Base-by-base conservation (phyloP, 2,113 vertebrate genomes). In the Dissostichus mawsoni region DNA sequence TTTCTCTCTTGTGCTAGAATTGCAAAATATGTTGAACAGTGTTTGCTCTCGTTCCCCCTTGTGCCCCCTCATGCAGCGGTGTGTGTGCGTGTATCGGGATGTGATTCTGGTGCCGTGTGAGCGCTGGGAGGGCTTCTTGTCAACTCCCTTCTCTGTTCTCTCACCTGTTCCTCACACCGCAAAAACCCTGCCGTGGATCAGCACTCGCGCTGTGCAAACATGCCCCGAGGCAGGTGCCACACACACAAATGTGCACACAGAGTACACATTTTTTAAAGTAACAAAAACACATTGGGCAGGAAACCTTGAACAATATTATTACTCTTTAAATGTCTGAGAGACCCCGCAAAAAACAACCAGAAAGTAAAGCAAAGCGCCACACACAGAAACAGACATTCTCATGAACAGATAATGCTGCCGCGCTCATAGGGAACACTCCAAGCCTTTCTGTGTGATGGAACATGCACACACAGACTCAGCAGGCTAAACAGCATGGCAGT, bases 141-240 rank as follows among this genome's bases (percentile, higher is more conserved):
- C 61, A 33, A 65, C 83, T 87, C 74, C 53, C 56, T 74, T 80
- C 82, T 80, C 74, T 82, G 41, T 23, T 87, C 78, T 85, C 86
- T 91, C 89, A 91, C 92, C 87, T 87, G 85, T 78, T 90, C 83
- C 82, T 89, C 73, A 72, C 83, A 67, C 90, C 71, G 79, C 56
- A 66, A 84, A 75, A 83, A 76, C 72, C 81, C 81, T 75, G 84
- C 89, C 81, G 81, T 80, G 82, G 76, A 78, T 90, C 89, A 62
- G 70, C 73, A 79, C 87, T 48, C 18, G 10, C 29, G 73, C 80
- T 82, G 67, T 86, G 85, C 83, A 82, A 90, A 90, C 86, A 69
- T 83, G 84, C 90, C 92, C 88, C 81, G 66, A 1, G 89, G 92
- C 90, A 29, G 67, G 66, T 66, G 16, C 52, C 84, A 33, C 80